These are phyloP conservation scores for Pseudorasbora parva DNA, from an alignment of 2,113 vertebrate genomes.

Conservation along the genomic window DNA sequence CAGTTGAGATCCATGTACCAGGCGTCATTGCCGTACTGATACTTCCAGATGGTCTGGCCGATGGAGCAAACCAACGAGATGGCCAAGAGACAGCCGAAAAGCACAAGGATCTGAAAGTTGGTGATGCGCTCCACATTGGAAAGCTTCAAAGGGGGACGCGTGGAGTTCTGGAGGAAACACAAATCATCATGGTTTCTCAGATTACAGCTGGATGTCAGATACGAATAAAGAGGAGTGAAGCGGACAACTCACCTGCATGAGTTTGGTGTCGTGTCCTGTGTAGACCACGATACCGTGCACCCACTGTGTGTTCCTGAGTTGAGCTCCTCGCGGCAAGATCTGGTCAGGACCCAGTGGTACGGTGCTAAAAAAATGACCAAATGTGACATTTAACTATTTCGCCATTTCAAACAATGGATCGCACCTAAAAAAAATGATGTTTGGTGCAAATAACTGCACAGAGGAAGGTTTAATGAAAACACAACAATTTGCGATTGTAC, in stretches of 20 bases:
- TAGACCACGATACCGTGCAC: constrained; percentile 96
- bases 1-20: constrained; percentile 98
- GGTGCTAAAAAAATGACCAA: constrained; percentile 77
- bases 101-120: constrained; percentile 95
- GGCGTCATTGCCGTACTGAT: constrained; percentile 85
- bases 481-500: background rate
- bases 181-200: background rate
- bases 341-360: constrained; percentile 93
- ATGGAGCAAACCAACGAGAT: constrained; percentile 97
- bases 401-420: background rate
- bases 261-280: constrained; percentile 97
- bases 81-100: constrained; percentile 94
- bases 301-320: constrained; percentile 97
- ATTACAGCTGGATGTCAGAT: background rate
- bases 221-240: background rate
- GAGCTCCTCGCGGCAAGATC: constrained; percentile 94
- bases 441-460: background rate
- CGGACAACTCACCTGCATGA: constrained; percentile 89
- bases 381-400: background rate
- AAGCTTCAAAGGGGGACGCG: constrained; percentile 93
- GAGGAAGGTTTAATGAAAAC: background rate
- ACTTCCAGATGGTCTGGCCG: constrained; percentile 95
- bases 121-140: constrained; percentile 98
- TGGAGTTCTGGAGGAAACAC: constrained; percentile 86
- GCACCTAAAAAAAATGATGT: background rate